Evolutionary conservation across 37 sponge, comb jelly and placozoan genomes (phyloP), one percentile per base, ranked within the genome.

Genomic region (Ephydatia muelleri): DNA sequence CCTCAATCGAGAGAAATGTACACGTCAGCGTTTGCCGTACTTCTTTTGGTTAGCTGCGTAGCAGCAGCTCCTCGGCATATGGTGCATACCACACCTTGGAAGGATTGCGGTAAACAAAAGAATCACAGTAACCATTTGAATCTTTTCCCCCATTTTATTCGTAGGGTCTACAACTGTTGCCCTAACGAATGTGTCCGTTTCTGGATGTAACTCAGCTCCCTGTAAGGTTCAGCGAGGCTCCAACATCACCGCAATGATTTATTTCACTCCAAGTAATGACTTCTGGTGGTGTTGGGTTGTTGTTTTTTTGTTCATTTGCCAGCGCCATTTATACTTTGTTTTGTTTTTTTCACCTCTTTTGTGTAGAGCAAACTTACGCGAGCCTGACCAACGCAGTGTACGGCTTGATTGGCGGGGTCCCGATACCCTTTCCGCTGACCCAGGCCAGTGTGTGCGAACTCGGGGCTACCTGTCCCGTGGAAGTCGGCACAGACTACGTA

Each of bases 381-480:
- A 26, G 25, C n/a, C 31, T 77, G n/a, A 32, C 19, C 38, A 77
- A 85, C 49, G 5, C 35, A 16, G 80, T 79, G 22, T 70, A 79
- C 69, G 86, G 86, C 29, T 2, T 31, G 0, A 33, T 78, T 3
- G 85, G 14, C 68, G 86, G 80, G 11, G 39, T 86, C 14, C 21
- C 65, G 31, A 39, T 85, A 0, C 78, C 78, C 12, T 82, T 82
- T 31, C 29, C 80, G 19, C 38, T 49, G 4, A 33, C 5, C 29
- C 19, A 57, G 49, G 43, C 29, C 67, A 57, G 71, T 79, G 80
- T 34, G 0, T 86, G 86, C 72, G 13, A 70, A 1, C 72, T 79
- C 31, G 85, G 85, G 30, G 79, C 37, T 6, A 68, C 31, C 29
- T 85, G 79, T 77, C 79, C 85, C 40, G 37, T 77, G 39, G 25